phyloP scores from a whole-genome alignment of 2,797 vertebrate species.

The Hozukius guyotensis region DNA sequence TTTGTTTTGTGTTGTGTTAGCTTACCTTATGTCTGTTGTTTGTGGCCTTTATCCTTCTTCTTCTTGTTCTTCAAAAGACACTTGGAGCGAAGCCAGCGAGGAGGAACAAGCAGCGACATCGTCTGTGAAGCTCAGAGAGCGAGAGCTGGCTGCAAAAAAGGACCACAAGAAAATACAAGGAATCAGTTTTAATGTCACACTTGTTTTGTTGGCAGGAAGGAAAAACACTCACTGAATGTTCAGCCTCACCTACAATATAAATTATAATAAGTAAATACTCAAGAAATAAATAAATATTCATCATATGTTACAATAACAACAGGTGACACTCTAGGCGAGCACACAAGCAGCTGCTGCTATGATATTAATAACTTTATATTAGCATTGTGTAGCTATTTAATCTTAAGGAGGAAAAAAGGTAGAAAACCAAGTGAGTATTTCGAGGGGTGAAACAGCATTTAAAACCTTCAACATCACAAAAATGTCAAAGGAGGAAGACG shows the following conservation, averaged over 20 bases:
- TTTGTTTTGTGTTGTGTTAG: not conserved
- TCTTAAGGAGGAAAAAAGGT: no score
- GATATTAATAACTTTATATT: not conserved
- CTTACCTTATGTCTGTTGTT: not conserved
- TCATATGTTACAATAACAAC: not conserved
- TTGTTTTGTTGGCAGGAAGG: not conserved
- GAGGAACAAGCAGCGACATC: not conserved
- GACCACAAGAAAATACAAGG: not conserved
- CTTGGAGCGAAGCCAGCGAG: not conserved
- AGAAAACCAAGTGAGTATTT: no score
- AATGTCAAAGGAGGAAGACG: not conserved
- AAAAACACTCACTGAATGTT: not conserved
- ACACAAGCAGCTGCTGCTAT: not conserved
- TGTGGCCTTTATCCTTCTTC: not conserved
- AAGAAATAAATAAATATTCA: not conserved
- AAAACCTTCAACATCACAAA: not conserved
- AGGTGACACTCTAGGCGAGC: not conserved
- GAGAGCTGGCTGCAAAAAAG: not conserved
- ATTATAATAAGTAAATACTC: not conserved
- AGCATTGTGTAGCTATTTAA: not conserved
- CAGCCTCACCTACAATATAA: not conserved
- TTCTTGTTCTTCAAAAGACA: not conserved
- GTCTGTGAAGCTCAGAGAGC: not conserved
- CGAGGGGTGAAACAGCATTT: no score
- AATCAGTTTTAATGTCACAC: not conserved